These are phyloP conservation scores for Phalangium opilio DNA, from an alignment of 2,888 invertebrate genomes.

Conservation along the genomic window DNA sequence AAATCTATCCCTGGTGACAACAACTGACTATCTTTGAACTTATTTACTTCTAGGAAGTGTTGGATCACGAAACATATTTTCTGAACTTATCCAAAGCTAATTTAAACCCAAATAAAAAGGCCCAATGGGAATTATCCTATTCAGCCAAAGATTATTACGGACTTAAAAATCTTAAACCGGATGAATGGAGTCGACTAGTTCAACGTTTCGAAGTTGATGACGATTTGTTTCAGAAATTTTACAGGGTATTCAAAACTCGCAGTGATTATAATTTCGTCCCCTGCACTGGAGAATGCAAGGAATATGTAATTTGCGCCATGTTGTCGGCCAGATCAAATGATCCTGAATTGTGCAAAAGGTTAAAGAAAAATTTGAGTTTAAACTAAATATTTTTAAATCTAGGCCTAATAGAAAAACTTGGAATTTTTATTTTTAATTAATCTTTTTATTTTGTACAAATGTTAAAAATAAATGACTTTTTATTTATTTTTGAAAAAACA, in stretches of 20 bases:
- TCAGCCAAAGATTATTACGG: constrained; percentile 53
- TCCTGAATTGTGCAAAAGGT: not conserved
- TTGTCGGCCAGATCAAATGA: constrained; percentile 11
- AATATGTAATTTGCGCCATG: constrained; percentile 13
- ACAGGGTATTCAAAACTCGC: constrained; percentile 40
- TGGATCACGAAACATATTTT: constrained; percentile 91
- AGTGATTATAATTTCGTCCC: constrained; percentile 5
- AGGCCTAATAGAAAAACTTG: no score
- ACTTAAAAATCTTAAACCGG: constrained; percentile 66
- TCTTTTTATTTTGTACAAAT: no score
- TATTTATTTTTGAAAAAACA: no score
- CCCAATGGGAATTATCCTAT: constrained; percentile 73
- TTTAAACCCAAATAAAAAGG: constrained; percentile 24
- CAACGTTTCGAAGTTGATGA: constrained; percentile 75
- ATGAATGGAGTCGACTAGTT: constrained; percentile 80
- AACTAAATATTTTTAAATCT: no score
- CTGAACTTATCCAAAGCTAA: constrained; percentile 91
- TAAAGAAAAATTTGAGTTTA: no score
- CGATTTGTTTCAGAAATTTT: constrained; percentile 70
- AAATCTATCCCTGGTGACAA: no score
- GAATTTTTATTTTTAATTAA: no score
- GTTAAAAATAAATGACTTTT: no score
- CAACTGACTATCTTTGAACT: no score
- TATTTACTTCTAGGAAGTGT: constrained; percentile 43
- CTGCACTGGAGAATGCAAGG: constrained; percentile 11